Conservation (phyloP, 2,113 vertebrate genomes). For the Perognathus longimembris region DNA sequence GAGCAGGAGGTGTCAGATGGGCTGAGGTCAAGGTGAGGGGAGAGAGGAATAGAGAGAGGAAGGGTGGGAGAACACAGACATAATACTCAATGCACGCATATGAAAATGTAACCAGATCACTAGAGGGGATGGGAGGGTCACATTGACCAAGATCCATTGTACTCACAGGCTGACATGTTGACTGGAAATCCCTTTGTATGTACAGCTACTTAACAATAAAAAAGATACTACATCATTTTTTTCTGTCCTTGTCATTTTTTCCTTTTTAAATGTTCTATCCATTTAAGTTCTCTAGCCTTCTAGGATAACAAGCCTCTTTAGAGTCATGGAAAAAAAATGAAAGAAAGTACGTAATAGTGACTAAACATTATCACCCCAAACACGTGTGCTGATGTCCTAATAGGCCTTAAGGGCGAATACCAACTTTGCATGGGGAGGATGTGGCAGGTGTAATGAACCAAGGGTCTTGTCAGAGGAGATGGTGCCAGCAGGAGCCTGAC, state of each 20-base stretch:
- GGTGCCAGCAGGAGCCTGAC: neutral
- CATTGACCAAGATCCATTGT: no score
- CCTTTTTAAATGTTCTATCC: neutral
- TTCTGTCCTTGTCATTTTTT: neutral
- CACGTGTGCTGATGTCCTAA: neutral
- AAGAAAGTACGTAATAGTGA: neutral
- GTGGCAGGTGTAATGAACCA: neutral
- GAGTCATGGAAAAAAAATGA: neutral
- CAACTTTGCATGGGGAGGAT: neutral
- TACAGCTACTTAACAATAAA: neutral
- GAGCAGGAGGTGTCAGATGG: no score
- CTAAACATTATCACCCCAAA: neutral
- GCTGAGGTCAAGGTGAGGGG: no score
- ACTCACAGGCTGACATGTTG: no score
- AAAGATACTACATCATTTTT: neutral
- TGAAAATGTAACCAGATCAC: no score
- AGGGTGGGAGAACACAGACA: no score
- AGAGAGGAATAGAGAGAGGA: no score
- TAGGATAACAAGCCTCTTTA: neutral
- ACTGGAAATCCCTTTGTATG: no score
- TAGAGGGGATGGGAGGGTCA: no score
- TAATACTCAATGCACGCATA: no score
- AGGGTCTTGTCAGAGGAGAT: neutral
- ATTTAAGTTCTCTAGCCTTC: neutral
- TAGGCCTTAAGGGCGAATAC: fast-evolving